A percentile compares a stretch with the other conserved stretches of the same genome.
Conservation (phyloP, 2,888 invertebrate genomes). For the Ceriagrion tenellum region DNA sequence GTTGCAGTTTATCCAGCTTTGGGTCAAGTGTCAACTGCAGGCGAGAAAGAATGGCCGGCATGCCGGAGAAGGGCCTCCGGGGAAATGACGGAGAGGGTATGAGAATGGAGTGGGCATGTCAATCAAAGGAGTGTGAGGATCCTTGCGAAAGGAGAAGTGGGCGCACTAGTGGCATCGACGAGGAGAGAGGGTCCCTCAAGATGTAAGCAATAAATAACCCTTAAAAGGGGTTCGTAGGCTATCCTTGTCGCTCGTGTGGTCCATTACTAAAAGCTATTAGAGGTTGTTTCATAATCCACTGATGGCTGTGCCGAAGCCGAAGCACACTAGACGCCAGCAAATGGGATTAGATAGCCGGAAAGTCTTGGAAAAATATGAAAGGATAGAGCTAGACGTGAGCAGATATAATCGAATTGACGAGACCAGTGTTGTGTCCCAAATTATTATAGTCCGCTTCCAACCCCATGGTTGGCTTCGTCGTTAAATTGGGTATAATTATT, state of each 20-base stretch:
- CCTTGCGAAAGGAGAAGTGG: not conserved
- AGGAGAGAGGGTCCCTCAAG: not conserved
- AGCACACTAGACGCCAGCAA: not conserved
- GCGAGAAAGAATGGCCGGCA: not conserved
- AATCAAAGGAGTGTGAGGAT: not conserved
- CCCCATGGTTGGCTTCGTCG: not conserved
- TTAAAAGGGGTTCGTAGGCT: not conserved
- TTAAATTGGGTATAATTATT: too few species aligned
- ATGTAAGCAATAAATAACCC: not conserved
- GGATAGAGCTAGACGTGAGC: not conserved
- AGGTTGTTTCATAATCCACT: conserved; percentile 9
- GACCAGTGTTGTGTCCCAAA: not conserved
- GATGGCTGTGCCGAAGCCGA: not conserved
- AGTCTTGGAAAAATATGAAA: not conserved
- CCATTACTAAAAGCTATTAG: not conserved
- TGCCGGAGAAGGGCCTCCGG: not conserved
- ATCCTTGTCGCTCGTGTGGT: conserved; percentile 10
- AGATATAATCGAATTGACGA: not conserved
- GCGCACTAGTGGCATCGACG: not conserved
- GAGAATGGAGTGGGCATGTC: not conserved
- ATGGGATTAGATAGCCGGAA: not conserved
- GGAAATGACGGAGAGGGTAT: not conserved
- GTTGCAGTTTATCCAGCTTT: not conserved
- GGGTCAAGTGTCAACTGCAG: not conserved
- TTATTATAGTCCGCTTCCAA: not conserved